Evolutionary conservation across 2,797 vertebrate genomes (phyloP).

Genomic region (Mus minutoides): DNA sequence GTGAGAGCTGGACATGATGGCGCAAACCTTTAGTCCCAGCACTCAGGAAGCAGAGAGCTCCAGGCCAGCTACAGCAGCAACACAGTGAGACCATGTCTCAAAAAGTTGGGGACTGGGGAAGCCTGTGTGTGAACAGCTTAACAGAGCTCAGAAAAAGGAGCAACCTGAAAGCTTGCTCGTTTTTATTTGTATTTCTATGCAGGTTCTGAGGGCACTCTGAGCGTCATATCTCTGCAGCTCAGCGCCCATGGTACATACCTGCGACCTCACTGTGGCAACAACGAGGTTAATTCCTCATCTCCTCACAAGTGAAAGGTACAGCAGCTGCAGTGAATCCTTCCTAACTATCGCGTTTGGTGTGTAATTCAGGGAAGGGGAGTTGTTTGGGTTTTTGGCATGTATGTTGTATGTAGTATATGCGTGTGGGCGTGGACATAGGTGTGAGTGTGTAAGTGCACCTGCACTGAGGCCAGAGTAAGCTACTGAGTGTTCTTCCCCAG

Average conservation of each 20-base stretch:
- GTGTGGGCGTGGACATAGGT: not conserved
- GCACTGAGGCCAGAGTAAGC: not conserved
- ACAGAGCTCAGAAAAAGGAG: not conserved
- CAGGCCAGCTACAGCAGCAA: not conserved
- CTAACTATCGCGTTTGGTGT: not conserved
- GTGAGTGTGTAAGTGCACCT: not conserved
- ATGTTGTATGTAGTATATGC: too few species aligned
- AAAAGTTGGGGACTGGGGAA: not conserved
- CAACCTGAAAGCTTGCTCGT: not conserved
- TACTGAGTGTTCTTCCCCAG: too few species aligned
- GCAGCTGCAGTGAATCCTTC: not conserved
- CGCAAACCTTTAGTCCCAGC: not conserved
- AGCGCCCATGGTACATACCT: too few species aligned
- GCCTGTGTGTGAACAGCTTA: not conserved
- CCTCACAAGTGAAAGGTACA: not conserved
- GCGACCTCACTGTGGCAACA: not conserved
- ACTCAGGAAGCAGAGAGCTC: not conserved
- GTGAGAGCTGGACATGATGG: not conserved
- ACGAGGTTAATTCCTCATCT: not conserved
- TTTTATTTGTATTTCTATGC: not conserved
- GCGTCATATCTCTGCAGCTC: not conserved
- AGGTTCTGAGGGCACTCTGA: not conserved
- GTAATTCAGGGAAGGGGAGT: not conserved
- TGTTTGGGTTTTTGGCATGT: not conserved
- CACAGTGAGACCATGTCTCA: not conserved